Evolutionary conservation across 2,113 vertebrate species (phyloP), one percentile per base, ranked within the genome.

Genomic region (Pandion haliaetus): DNA sequence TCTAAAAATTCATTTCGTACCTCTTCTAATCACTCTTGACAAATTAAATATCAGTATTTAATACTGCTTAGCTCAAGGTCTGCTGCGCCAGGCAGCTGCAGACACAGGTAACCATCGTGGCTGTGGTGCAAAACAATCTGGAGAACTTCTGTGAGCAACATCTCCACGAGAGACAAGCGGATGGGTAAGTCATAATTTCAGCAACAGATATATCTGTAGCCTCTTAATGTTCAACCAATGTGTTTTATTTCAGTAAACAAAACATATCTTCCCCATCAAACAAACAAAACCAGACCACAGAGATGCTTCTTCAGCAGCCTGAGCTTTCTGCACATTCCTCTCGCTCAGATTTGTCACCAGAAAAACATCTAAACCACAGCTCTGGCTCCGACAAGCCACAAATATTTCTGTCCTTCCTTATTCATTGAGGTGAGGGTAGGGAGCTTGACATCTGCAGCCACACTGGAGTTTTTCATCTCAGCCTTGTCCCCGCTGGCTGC

Each of bases 381-480:
- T 90, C 40, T 88, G 44, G 16, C 36, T 86, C 58, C 2, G 2
- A 42, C 21, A 67, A 91, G 12, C 8, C 34, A 26, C 19, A 73
- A 55, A 55, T 8, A 23, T 88, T 91, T 86, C 34, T 28, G 77
- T 69, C 17, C 25, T 80, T 69, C n/a, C 9, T 59, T 29, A 8
- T 73, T 42, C 70, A 8, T 32, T 49, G 38, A 50, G 26, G 19
- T 83, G 36, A 61, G 21, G 17, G 21, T 29, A 36, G 4, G 2
- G 36, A 23, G 3, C 31, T 84, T 79, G 55, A 31, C 10, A 21
- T 26, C 42, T 83, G 45, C 49, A 63, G 14, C 11, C 4, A 1
- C 1, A 1, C n/a, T 66, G 42, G 23, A 62, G 32, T 55, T 92
- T 28, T 73, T 16, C 34, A n/a, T 24, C 25, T 71, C 0, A 0